Conservation (phyloP, 2,888 invertebrate genomes). For the Diarsia dahlii region DNA sequence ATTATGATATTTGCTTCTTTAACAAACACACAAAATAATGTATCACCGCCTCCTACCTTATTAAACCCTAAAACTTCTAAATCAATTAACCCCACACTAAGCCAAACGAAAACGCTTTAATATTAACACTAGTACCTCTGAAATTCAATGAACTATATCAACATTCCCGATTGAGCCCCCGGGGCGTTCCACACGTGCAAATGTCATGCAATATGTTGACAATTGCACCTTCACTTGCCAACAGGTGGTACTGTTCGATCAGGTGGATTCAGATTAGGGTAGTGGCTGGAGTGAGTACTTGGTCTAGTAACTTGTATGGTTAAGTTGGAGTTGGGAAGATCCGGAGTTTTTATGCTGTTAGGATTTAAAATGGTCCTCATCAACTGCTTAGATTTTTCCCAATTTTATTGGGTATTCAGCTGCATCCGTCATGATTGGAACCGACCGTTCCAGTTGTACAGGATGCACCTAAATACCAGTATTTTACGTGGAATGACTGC, state of each 20-base stretch:
- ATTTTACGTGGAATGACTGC: background rate
- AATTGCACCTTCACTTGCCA: constrained; percentile 72
- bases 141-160: constrained; percentile 65
- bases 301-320: constrained; percentile 16
- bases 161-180: constrained; percentile 61
- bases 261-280: constrained; percentile 45
- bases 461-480: background rate
- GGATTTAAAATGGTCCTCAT: background rate
- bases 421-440: too few species aligned
- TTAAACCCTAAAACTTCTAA: too few species aligned
- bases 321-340: background rate
- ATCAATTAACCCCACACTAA: constrained; percentile 31
- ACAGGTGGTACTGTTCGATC: constrained; percentile 73
- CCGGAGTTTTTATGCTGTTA: background rate
- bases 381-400: background rate
- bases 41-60: too few species aligned
- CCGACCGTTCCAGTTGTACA: background rate
- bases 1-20: background rate
- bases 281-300: constrained; percentile 29
- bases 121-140: constrained; percentile 37
- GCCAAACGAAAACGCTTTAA: constrained; percentile 43
- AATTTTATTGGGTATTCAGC: too few species aligned
- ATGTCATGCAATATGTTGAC: constrained; percentile 72
- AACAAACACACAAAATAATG: too few species aligned
- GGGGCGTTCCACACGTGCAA: constrained; percentile 69